A percentile compares a stretch with the other conserved stretches of the same genome.
These are phyloP conservation scores for Battus philenor DNA, from an alignment of 1,140 invertebrate species.

Conservation along the genomic window DNA sequence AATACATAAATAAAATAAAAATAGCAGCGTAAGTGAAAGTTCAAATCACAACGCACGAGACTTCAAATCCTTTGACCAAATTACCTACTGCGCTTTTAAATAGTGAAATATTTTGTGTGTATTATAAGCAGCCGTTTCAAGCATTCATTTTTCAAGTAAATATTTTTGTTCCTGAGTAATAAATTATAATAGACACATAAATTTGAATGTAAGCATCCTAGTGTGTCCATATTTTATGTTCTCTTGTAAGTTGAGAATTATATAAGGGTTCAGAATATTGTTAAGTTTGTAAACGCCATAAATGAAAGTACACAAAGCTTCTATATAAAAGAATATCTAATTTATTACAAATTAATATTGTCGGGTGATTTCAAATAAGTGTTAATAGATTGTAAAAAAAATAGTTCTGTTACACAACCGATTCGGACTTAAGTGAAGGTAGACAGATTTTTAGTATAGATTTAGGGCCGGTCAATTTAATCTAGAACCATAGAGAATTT, in stretches of 20 bases:
- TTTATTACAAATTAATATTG: slow-evolving; percentile 6
- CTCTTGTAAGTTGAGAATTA: slow-evolving; percentile 17
- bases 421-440: slow-evolving; percentile 10
- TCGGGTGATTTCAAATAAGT: slow-evolving; percentile 12
- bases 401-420: not conserved
- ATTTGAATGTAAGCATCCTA: too few species aligned
- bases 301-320: slow-evolving; percentile 19
- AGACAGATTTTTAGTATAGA: slow-evolving; percentile 36
- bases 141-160: too few species aligned
- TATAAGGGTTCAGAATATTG: slow-evolving; percentile 18
- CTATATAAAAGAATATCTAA: slow-evolving; percentile 12
- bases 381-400: slow-evolving; percentile 4
- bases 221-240: too few species aligned
- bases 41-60: not conserved
- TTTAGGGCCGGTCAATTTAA: slow-evolving; percentile 49
- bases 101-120: too few species aligned
- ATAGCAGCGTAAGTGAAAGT: not conserved
- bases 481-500: slow-evolving; percentile 30
- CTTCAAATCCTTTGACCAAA: too few species aligned
- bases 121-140: too few species aligned
- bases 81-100: too few species aligned
- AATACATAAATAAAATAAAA: not conserved
- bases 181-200: too few species aligned
- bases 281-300: slow-evolving; percentile 22
- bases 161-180: too few species aligned